phyloP scores from a whole-genome alignment of 2,888 invertebrate genomes.

The Stegana nigrithorax region DNA sequence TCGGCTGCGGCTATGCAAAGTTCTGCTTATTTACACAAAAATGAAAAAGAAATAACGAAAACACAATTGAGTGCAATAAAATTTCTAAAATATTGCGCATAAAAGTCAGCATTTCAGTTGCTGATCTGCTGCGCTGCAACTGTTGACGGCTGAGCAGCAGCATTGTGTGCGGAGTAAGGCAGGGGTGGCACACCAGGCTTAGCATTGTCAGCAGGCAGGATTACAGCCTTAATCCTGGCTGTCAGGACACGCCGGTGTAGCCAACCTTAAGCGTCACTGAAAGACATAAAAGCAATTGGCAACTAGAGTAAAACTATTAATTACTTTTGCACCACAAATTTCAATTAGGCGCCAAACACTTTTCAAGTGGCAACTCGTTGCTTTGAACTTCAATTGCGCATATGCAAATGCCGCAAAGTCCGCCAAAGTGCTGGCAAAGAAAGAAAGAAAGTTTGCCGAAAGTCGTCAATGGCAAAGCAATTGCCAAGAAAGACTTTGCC shows the following conservation, averaged over 20 bases:
- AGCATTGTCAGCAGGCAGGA: not conserved
- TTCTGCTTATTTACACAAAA: not conserved
- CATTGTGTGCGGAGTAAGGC: too few species aligned
- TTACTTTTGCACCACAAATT: not conserved
- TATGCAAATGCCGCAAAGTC: too few species aligned
- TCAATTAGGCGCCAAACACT: not conserved
- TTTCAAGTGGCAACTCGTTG: not conserved
- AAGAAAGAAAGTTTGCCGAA: too few species aligned
- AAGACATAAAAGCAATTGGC: too few species aligned
- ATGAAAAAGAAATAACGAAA: not conserved
- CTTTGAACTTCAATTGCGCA: not conserved
- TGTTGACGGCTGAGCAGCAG: not conserved
- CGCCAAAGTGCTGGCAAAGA: too few species aligned
- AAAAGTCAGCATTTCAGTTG: not conserved
- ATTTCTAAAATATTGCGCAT: constrained; percentile 8
- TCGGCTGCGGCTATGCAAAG: not conserved
- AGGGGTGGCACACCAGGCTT: too few species aligned
- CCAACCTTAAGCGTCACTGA: not conserved
- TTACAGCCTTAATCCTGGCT: not conserved
- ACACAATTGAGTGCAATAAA: too few species aligned
- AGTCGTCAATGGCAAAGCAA: too few species aligned
- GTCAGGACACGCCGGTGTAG: not conserved
- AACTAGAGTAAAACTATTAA: too few species aligned
- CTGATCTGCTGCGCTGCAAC: too few species aligned
- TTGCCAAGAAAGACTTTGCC: too few species aligned